A percentile compares a stretch with the other conserved stretches of the same genome.
phyloP scores from a whole-genome alignment of 2,797 vertebrate species.

The Anas georgica region DNA sequence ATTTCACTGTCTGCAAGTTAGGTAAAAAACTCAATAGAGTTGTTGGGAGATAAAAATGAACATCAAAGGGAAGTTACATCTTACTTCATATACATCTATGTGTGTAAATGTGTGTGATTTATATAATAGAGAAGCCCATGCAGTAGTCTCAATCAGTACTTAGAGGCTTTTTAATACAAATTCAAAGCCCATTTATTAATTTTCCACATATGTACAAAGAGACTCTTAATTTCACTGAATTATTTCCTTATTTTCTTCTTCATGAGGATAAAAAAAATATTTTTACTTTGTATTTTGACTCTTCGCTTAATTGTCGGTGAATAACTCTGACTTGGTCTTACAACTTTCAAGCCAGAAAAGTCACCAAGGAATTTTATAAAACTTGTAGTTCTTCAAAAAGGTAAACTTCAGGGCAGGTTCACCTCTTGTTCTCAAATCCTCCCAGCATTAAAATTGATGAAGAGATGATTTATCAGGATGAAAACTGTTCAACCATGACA shows the following conservation, averaged over 20 bases:
- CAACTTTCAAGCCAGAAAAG: neutral
- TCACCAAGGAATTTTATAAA: neutral
- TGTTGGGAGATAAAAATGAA: neutral
- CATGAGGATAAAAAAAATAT: neutral
- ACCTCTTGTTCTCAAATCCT: conserved; percentile 14
- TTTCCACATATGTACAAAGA: neutral
- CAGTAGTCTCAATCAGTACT: neutral
- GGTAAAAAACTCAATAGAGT: neutral
- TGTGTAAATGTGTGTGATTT: neutral
- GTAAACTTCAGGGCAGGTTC: conserved; percentile 33
- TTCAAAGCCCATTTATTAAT: neutral
- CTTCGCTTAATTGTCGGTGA: neutral
- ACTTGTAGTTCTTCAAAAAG: neutral
- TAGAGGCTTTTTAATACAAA: neutral
- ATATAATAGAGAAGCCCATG: neutral
- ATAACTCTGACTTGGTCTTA: neutral
- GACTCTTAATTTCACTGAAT: neutral
- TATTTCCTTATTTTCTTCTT: neutral
- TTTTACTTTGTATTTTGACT: neutral
- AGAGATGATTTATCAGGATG: conserved; percentile 40
- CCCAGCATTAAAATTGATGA: conserved; percentile 56
- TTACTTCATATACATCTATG: neutral
- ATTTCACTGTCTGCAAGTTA: neutral
- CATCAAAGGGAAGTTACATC: neutral
- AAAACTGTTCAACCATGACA: neutral